These are phyloP conservation scores for Endomychus coccineus DNA, from an alignment of 2,888 invertebrate species.

Conservation along the genomic window DNA sequence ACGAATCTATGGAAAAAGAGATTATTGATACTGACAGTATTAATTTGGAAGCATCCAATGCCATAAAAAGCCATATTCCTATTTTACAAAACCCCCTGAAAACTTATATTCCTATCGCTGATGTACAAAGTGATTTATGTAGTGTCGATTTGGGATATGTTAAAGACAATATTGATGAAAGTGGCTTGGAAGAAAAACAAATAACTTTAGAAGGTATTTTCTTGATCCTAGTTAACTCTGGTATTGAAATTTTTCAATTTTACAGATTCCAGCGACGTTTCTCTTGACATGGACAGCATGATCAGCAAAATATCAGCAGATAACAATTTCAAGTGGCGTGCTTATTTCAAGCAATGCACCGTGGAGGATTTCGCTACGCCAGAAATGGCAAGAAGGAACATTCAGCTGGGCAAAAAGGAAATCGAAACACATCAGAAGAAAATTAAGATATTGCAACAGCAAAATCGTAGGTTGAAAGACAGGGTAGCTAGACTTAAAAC, in stretches of 20 bases:
- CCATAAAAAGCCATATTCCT: no score
- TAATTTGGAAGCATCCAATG: conserved; percentile 8
- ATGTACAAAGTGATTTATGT: no score
- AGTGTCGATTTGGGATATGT: no score
- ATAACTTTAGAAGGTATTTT: no score
- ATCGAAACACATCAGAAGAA: conserved; percentile 16
- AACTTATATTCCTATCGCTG: no score
- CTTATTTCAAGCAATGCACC: conserved; percentile 15
- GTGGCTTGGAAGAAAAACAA: no score
- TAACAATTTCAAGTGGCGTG: conserved; percentile 16
- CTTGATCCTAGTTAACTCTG: neutral
- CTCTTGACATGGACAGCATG: conserved; percentile 10
- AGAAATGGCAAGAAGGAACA: conserved; percentile 14
- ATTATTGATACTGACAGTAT: conserved; percentile 11
- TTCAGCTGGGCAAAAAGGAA: conserved; percentile 15
- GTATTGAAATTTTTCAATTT: neutral
- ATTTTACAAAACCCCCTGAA: no score
- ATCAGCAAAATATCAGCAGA: conserved; percentile 14
- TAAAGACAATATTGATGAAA: no score
- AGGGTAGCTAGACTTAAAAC: conserved; percentile 13
- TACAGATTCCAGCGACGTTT: neutral
- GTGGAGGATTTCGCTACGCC: conserved; percentile 14
- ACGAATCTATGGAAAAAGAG: conserved; percentile 14
- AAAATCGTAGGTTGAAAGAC: conserved; percentile 14
- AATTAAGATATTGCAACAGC: conserved; percentile 14